phyloP scores from a whole-genome alignment of 2,888 invertebrate genomes.

The Leptogaster cylindrica region DNA sequence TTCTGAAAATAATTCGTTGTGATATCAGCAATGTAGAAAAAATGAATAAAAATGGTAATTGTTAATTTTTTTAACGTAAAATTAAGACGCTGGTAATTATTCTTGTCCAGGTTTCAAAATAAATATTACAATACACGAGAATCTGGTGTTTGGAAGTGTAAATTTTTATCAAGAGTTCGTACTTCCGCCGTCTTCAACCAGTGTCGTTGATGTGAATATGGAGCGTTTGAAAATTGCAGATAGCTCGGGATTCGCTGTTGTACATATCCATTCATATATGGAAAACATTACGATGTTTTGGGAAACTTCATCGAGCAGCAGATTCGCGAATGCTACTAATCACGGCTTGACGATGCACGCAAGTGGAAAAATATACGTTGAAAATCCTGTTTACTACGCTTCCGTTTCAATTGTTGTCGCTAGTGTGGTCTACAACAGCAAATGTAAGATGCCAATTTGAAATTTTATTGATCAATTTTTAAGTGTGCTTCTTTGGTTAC shows the following conservation, averaged over 20 bases:
- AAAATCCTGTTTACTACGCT: neutral
- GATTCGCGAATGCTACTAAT: constrained; percentile 9
- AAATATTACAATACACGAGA: neutral
- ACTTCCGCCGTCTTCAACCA: neutral
- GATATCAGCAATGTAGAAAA: too few species aligned
- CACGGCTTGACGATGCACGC: neutral
- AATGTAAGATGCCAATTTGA: neutral
- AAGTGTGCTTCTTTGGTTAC: neutral
- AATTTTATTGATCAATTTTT: neutral
- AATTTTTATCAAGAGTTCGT: constrained; percentile 8
- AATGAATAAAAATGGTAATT: too few species aligned
- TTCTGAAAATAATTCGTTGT: too few species aligned
- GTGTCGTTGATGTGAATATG: neutral
- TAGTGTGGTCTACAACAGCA: neutral
- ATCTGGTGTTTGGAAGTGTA: neutral
- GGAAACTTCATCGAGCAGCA: neutral
- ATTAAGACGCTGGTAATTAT: too few species aligned
- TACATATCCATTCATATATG: constrained; percentile 37
- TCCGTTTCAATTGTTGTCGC: neutral
- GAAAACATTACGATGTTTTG: constrained; percentile 5
- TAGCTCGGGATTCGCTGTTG: constrained; percentile 14
- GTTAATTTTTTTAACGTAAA: too few species aligned
- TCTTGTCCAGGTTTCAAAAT: too few species aligned
- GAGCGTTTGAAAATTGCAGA: neutral
- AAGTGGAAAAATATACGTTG: neutral